phyloP scores from a whole-genome alignment of 2,888 invertebrate species.

The Aphrophora alni region DNA sequence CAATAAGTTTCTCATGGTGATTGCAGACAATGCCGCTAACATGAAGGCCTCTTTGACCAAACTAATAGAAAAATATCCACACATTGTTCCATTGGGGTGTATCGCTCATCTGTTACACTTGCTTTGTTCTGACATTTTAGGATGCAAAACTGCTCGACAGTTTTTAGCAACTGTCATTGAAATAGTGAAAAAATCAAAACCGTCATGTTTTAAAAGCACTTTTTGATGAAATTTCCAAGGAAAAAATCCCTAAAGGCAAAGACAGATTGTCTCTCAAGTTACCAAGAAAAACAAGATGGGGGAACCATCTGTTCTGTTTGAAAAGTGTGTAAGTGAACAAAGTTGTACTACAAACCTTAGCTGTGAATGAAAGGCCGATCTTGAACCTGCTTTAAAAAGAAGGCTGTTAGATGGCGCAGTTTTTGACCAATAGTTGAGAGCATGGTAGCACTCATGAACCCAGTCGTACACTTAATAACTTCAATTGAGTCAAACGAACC shows the following conservation, averaged over 20 bases:
- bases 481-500: too few species aligned
- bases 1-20: constrained; percentile 42
- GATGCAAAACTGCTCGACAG: constrained; percentile 6
- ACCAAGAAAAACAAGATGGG: constrained; percentile 41
- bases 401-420: too few species aligned
- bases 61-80: constrained; percentile 37
- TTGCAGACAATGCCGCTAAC: constrained; percentile 45
- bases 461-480: too few species aligned
- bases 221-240: constrained; percentile 12
- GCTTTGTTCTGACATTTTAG: constrained; percentile 37
- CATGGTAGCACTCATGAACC: too few species aligned
- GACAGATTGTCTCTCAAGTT: neutral
- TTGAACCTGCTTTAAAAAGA: too few species aligned
- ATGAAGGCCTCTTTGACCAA: constrained; percentile 37
- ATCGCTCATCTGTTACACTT: constrained; percentile 41
- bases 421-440: too few species aligned
- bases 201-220: constrained; percentile 23
- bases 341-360: too few species aligned
- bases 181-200: constrained; percentile 37
- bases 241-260: neutral
- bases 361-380: too few species aligned
- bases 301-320: too few species aligned
- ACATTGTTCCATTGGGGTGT: constrained; percentile 37
- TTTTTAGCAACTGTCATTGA: constrained; percentile 28
- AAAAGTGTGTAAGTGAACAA: too few species aligned